Evolutionary conservation across 2,113 vertebrate species (phyloP).

Genomic region (Ctenodactylus gundi): DNA sequence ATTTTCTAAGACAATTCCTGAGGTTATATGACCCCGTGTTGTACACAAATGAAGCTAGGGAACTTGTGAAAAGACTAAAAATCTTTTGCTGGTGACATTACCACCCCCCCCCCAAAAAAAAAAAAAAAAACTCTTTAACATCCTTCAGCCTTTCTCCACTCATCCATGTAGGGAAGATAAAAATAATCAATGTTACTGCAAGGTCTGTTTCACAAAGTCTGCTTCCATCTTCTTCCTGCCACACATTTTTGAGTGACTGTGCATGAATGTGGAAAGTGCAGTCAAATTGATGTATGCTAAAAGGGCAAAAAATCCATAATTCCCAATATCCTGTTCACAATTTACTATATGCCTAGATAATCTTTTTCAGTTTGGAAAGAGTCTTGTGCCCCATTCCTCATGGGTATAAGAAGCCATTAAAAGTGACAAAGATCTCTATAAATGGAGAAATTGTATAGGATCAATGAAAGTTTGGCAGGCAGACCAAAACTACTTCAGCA

Average conservation of each 20-base stretch:
- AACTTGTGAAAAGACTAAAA: constrained; percentile 18
- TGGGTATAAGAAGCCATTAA: constrained; percentile 30
- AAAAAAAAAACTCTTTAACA: not conserved
- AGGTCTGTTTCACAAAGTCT: not conserved
- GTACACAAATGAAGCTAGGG: not conserved
- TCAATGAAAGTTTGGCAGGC: constrained; percentile 5
- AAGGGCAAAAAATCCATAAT: constrained; percentile 48
- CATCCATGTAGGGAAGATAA: not conserved
- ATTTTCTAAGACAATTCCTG: not conserved
- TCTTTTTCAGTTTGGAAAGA: not conserved
- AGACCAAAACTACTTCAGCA: constrained; percentile 14
- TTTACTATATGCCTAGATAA: constrained; percentile 18
- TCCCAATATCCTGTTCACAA: constrained; percentile 3
- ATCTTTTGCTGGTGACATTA: not conserved
- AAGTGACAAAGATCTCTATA: not conserved
- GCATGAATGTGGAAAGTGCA: constrained; percentile 12
- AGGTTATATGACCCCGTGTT: not conserved
- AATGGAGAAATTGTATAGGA: not conserved
- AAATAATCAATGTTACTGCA: constrained; percentile 19
- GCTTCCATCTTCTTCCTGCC: not conserved
- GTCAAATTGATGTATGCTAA: not conserved
- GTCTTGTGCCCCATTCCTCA: not conserved
- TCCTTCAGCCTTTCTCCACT: not conserved
- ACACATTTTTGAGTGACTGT: not conserved
- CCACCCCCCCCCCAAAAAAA: too few species aligned